phyloP scores from a whole-genome alignment of 2,888 invertebrate species.

The Drosophila sordidula region DNA sequence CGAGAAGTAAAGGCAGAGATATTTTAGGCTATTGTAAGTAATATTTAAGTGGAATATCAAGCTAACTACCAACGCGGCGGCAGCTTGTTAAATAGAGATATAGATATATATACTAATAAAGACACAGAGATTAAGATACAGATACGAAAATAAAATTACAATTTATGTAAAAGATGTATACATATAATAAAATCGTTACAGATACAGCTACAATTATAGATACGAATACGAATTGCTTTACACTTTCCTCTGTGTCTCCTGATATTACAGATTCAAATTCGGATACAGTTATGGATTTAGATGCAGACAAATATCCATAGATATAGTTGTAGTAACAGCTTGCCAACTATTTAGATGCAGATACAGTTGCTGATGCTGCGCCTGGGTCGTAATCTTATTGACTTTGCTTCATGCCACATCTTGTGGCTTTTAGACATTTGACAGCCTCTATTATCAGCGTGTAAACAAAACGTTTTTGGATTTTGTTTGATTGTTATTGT shows the following conservation, averaged over 20 bases:
- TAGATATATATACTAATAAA: constrained; percentile 1
- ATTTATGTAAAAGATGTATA: not conserved
- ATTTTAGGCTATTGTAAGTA: constrained; percentile 13
- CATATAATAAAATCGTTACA: not conserved
- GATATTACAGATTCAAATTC: not conserved
- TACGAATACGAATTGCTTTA: not conserved
- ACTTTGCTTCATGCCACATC: constrained; percentile 26
- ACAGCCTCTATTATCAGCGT: constrained; percentile 45
- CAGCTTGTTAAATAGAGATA: not conserved
- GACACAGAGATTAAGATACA: too few relatives aligned
- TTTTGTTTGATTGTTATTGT: constrained; percentile 51
- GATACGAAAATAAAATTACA: too few relatives aligned
- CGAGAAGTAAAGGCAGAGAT: constrained; percentile 13
- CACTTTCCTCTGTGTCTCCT: not conserved
- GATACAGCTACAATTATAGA: not conserved
- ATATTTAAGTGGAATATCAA: constrained; percentile 18
- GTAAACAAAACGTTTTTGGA: constrained; percentile 39
- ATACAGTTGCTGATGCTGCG: constrained; percentile 23
- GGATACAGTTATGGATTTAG: not conserved
- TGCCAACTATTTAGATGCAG: not conserved
- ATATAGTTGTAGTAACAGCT: not conserved
- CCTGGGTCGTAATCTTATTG: constrained; percentile 46
- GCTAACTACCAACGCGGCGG: too few relatives aligned
- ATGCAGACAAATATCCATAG: not conserved
- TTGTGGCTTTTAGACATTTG: constrained; percentile 34